Evolutionary conservation across 2,113 vertebrate species (phyloP).

Genomic region (Menidia beryllina): DNA sequence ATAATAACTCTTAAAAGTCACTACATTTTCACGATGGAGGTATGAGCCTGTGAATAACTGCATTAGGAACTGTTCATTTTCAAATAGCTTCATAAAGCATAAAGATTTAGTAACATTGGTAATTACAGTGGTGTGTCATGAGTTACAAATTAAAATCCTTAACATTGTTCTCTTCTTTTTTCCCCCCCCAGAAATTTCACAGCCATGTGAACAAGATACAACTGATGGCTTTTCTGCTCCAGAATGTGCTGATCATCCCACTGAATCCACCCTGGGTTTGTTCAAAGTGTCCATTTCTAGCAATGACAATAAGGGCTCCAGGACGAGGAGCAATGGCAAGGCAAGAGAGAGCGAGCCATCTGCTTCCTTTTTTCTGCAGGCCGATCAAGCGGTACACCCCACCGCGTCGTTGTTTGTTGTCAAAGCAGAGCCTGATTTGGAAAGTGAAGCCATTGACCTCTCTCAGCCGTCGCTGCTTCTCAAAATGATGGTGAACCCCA

Average conservation of each 20-base stretch:
- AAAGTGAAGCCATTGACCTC: constrained; percentile 66
- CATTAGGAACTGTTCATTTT: too few species aligned
- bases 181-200: constrained; percentile 10
- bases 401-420: constrained; percentile 25
- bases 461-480: constrained; percentile 61
- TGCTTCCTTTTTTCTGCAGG: constrained; percentile 13
- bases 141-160: background rate
- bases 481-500: constrained; percentile 40
- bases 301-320: constrained; percentile 68
- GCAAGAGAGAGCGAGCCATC: constrained; percentile 14
- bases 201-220: constrained; percentile 23
- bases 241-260: constrained; percentile 18
- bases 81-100: background rate
- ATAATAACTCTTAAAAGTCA: too few species aligned
- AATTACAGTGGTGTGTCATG: background rate
- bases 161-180: background rate
- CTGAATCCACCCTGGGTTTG: constrained; percentile 19
- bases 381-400: background rate
- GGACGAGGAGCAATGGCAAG: constrained; percentile 51
- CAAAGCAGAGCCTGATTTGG: constrained; percentile 64
- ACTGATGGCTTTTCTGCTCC: background rate
- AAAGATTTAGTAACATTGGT: background rate
- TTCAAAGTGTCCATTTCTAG: constrained; percentile 70
- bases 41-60: too few species aligned
- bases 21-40: too few species aligned